These are phyloP conservation scores for Mythimna impura DNA, from an alignment of 2,888 invertebrate species.

Conservation along the genomic window DNA sequence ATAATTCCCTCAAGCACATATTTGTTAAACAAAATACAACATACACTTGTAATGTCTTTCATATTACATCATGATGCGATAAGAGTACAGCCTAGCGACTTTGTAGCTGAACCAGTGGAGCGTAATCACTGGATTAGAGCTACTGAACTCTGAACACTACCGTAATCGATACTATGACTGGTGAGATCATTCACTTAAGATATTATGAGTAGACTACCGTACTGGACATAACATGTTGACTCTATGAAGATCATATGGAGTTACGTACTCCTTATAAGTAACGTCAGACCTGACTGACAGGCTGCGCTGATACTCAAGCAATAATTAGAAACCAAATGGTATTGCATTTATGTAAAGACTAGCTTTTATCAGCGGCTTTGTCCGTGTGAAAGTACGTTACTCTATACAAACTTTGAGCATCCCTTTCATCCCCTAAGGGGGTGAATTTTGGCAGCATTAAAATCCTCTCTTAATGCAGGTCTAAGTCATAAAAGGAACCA, in stretches of 20 bases:
- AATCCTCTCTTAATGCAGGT: too few relatives aligned
- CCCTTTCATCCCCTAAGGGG: too few relatives aligned
- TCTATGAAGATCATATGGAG: background rate
- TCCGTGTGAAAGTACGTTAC: too few relatives aligned
- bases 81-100: slow-evolving; percentile 2
- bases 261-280: background rate
- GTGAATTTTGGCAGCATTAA: too few relatives aligned
- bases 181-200: slow-evolving; percentile 23
- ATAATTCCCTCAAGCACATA: background rate
- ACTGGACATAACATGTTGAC: background rate
- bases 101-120: slow-evolving; percentile 9
- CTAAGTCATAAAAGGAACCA: too few relatives aligned
- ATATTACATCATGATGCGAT: slow-evolving; percentile 19
- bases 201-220: background rate
- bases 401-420: too few relatives aligned
- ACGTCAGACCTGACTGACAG: too few relatives aligned
- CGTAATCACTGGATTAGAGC: slow-evolving; percentile 12
- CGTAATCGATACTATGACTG: slow-evolving; percentile 17
- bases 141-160: slow-evolving; percentile 17
- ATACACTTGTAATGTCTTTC: background rate
- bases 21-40: slow-evolving; percentile 2
- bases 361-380: too few relatives aligned
- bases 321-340: too few relatives aligned
- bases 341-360: too few relatives aligned
- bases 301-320: too few relatives aligned